These are phyloP conservation scores for Eupsilia transversa DNA, from an alignment of 2,888 invertebrate species.

Conservation along the genomic window DNA sequence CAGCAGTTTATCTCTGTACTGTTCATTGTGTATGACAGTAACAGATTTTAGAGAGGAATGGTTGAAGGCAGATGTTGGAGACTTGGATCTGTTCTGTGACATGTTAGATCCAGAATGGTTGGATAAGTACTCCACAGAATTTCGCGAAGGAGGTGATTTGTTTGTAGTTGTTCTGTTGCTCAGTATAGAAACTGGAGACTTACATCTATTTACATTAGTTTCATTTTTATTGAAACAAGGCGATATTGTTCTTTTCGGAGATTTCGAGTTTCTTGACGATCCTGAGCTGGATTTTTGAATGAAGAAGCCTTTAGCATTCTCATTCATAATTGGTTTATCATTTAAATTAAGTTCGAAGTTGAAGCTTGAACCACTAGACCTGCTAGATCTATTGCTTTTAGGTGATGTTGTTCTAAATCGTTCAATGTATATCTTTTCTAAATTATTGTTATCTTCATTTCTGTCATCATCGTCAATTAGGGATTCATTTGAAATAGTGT, in stretches of 20 bases:
- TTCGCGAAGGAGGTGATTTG: conserved; percentile 60
- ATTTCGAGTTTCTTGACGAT: conserved; percentile 72
- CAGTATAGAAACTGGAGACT: conserved; percentile 76
- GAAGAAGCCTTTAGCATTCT: conserved; percentile 77
- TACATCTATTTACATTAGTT: conserved; percentile 65
- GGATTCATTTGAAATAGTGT: conserved; percentile 68
- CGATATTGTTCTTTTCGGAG: conserved; percentile 70
- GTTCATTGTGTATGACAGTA: conserved; percentile 78
- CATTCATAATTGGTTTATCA: conserved; percentile 61
- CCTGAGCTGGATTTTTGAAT: conserved; percentile 75
- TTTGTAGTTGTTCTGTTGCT: conserved; percentile 68
- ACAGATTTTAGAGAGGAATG: conserved; percentile 74
- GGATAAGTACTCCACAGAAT: conserved; percentile 52
- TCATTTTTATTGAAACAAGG: conserved; percentile 62
- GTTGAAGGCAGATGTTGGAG: conserved; percentile 77
- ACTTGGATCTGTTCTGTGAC: conserved; percentile 73
- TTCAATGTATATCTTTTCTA: conserved; percentile 85
- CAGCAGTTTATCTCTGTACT: conserved; percentile 75
- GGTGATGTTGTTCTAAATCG: conserved; percentile 81
- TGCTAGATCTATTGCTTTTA: conserved; percentile 72
- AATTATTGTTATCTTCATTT: conserved; percentile 79
- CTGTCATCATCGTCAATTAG: conserved; percentile 68
- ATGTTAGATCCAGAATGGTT: conserved; percentile 59
- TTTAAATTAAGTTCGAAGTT: conserved; percentile 63
- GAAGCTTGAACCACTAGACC: conserved; percentile 58